A percentile compares a stretch with the other conserved stretches of the same genome.
phyloP scores from a whole-genome alignment of 2,113 vertebrate species.

The Microtus ochrogaster region DNA sequence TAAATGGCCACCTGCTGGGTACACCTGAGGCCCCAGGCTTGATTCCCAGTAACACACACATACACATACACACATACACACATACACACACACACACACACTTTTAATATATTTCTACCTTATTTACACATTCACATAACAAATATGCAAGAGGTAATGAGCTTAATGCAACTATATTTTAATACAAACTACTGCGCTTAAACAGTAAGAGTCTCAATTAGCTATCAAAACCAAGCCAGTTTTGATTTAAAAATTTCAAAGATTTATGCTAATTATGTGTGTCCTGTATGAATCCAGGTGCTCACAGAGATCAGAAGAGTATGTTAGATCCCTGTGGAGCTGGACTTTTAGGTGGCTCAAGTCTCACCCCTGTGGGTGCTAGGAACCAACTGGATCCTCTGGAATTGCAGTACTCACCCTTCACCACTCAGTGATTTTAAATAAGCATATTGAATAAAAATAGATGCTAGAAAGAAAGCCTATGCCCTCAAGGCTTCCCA shows the following conservation, averaged over 20 bases:
- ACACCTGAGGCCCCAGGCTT: not conserved
- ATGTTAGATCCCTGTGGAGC: not conserved
- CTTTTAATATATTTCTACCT: not conserved
- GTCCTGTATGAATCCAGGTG: not conserved
- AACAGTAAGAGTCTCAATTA: constrained; percentile 25
- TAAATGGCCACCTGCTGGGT: not conserved
- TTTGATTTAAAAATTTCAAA: not conserved
- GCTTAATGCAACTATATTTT: not conserved
- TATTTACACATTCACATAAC: not conserved
- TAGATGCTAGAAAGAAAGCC: constrained; percentile 10
- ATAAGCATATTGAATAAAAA: not conserved
- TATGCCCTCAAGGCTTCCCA: not conserved
- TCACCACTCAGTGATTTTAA: not conserved
- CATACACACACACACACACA: not conserved
- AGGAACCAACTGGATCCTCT: not conserved
- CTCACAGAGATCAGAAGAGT: not conserved
- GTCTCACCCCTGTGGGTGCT: not conserved
- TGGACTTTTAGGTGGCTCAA: not conserved
- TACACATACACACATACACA: not conserved
- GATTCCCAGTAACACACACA: not conserved
- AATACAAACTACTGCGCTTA: constrained; percentile 26
- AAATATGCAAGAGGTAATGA: not conserved
- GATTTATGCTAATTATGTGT: not conserved
- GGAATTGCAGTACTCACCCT: not conserved
- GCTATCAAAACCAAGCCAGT: not conserved